phyloP scores from a whole-genome alignment of 1,140 invertebrate species.

The Lamellibrachia luymesi region DNA sequence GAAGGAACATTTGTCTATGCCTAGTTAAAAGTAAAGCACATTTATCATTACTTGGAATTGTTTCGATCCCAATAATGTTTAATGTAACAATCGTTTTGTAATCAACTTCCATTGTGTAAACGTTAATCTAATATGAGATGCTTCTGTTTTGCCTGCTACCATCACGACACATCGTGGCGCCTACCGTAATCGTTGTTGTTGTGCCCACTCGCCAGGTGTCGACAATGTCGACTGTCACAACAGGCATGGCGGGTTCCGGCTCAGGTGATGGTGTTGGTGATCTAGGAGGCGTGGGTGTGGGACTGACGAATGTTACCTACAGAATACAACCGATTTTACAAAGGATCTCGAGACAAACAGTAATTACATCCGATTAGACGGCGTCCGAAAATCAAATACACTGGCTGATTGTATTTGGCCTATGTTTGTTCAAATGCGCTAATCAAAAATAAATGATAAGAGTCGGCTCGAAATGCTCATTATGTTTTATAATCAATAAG shows the following conservation, averaged over 20 bases:
- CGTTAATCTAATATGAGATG: no score
- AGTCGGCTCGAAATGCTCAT: no score
- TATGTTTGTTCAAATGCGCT: no score
- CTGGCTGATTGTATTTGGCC: no score
- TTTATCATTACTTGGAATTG: no score
- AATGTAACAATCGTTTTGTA: no score
- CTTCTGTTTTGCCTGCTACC: neutral
- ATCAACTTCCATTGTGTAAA: no score
- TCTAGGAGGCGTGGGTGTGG: neutral
- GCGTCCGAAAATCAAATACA: neutral
- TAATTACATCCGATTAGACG: neutral
- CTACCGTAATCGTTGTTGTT: neutral
- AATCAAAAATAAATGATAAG: no score
- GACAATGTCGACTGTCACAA: neutral
- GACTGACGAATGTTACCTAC: neutral
- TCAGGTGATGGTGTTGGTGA: neutral
- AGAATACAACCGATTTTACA: neutral
- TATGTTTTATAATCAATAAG: no score
- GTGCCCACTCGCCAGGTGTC: neutral
- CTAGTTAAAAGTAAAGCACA: no score
- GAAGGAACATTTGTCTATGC: no score
- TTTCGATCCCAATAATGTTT: no score
- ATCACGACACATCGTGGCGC: neutral
- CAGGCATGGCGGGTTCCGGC: neutral
- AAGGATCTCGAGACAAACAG: neutral